Conservation (phyloP, 1,140 invertebrate species). For the Drosophila lowei region DNA sequence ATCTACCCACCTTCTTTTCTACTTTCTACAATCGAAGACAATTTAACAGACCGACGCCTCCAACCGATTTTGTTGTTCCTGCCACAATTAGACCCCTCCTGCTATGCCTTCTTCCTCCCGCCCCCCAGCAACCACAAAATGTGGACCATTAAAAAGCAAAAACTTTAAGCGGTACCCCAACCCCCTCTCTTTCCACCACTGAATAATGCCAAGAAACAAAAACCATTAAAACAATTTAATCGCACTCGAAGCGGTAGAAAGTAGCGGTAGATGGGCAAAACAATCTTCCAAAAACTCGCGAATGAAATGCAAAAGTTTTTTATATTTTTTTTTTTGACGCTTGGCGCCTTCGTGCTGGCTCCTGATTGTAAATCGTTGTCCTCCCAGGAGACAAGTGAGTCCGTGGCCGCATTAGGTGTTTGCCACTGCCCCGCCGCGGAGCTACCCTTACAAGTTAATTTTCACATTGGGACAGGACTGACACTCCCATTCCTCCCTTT, state of each 20-base stretch:
- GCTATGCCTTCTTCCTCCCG: not conserved
- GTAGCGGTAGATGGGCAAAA: constrained; percentile 32
- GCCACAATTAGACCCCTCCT: constrained; percentile 34
- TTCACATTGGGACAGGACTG: constrained; percentile 78
- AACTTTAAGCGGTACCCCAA: constrained; percentile 59
- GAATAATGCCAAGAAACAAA: constrained; percentile 50
- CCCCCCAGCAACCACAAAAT: constrained; percentile 27
- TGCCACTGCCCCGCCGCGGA: not conserved
- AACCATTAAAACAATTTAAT: constrained; percentile 81
- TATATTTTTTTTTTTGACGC: constrained; percentile 68
- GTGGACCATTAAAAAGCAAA: constrained; percentile 65
- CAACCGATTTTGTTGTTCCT: constrained; percentile 28
- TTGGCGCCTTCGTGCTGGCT: constrained; percentile 56
- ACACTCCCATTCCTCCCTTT: constrained; percentile 21
- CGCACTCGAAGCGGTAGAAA: constrained; percentile 57
- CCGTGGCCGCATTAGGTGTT: constrained; percentile 9
- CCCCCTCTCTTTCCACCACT: not conserved
- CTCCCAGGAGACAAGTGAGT: constrained; percentile 33
- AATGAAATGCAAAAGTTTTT: constrained; percentile 80
- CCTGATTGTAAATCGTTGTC: constrained; percentile 78
- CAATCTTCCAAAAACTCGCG: constrained; percentile 75
- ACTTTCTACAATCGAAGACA: constrained; percentile 6
- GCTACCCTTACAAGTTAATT: constrained; percentile 69
- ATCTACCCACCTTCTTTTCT: not conserved
- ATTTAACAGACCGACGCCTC: constrained; percentile 11